Conservation (phyloP, 2,888 invertebrate genomes). For the Zygaena filipendulae region DNA sequence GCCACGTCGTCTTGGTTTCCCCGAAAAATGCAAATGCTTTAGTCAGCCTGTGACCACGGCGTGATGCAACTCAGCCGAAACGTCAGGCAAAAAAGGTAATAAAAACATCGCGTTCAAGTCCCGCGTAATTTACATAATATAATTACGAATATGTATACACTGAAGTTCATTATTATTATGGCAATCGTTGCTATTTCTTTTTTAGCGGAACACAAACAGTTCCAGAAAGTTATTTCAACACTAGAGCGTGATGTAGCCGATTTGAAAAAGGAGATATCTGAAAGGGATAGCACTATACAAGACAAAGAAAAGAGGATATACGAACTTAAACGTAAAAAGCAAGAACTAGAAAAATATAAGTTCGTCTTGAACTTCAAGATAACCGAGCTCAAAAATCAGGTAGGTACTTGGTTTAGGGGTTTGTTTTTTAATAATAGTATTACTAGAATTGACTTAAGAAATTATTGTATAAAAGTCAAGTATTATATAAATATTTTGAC, state of each 20-base stretch:
- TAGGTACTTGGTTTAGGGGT: slow-evolving; percentile 18
- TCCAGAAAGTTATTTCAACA: slow-evolving; percentile 75
- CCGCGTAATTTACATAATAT: too few species aligned
- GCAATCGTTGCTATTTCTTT: too few species aligned
- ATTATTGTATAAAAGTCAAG: not conserved
- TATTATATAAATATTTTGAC: not conserved
- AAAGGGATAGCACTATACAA: slow-evolving; percentile 84
- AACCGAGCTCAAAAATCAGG: slow-evolving; percentile 83
- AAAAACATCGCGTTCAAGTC: too few species aligned
- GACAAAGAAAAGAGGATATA: slow-evolving; percentile 88
- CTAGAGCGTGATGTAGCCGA: slow-evolving; percentile 83
- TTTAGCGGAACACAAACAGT: slow-evolving; percentile 75
- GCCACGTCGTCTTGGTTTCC: too few species aligned
- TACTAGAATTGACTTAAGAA: not conserved
- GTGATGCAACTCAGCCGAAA: too few species aligned
- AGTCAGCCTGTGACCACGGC: too few species aligned
- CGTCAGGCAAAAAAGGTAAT: too few species aligned
- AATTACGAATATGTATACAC: too few species aligned
- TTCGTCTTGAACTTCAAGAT: slow-evolving; percentile 92
- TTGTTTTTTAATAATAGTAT: not conserved
- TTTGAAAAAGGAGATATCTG: slow-evolving; percentile 84
- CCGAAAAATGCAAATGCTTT: too few species aligned
- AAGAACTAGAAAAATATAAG: slow-evolving; percentile 91
- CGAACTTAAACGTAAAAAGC: slow-evolving; percentile 85
- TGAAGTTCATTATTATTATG: too few species aligned